A percentile compares a stretch with the other conserved stretches of the same genome.
Conservation (phyloP, 2,888 invertebrate genomes). For the Xylota sylvarum region DNA sequence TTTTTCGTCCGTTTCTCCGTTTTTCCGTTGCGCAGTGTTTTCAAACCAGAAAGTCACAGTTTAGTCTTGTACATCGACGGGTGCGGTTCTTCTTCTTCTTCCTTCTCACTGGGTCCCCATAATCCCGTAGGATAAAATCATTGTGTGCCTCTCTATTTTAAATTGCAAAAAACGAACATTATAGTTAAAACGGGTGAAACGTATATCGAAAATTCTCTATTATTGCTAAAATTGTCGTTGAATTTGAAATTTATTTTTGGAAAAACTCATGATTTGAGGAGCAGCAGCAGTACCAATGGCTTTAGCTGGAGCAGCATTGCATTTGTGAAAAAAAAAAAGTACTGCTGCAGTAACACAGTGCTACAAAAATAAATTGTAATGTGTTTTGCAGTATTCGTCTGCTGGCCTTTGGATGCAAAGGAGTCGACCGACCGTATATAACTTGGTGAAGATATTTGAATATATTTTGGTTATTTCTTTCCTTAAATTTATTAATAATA, state of each 20-base stretch:
- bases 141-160: conserved; percentile 17
- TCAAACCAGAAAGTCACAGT: conserved; percentile 74
- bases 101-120: conserved; percentile 17
- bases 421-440: not conserved
- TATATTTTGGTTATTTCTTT: not conserved
- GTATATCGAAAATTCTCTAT: conserved; percentile 50
- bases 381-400: conserved; percentile 44
- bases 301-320: no score
- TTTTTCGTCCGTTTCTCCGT: conserved; percentile 14
- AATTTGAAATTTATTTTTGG: conserved; percentile 69
- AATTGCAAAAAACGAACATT: conserved; percentile 18
- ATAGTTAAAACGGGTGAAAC: conserved; percentile 46
- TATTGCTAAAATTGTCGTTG: conserved; percentile 60
- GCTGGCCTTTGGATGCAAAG: conserved; percentile 15
- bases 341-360: conserved; percentile 19
- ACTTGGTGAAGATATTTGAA: conserved; percentile 18
- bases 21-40: conserved; percentile 58
- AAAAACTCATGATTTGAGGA: conserved; percentile 28
- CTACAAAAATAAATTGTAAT: conserved; percentile 59
- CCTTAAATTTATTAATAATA: not conserved
- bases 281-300: no score
- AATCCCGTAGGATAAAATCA: conserved; percentile 29
- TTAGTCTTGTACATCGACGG: conserved; percentile 79
- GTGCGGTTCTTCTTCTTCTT: conserved; percentile 79
- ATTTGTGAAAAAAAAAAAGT: not conserved